These are phyloP conservation scores for Neomorphus geoffroyi DNA, from an alignment of 2,797 vertebrate species.

Conservation along the genomic window DNA sequence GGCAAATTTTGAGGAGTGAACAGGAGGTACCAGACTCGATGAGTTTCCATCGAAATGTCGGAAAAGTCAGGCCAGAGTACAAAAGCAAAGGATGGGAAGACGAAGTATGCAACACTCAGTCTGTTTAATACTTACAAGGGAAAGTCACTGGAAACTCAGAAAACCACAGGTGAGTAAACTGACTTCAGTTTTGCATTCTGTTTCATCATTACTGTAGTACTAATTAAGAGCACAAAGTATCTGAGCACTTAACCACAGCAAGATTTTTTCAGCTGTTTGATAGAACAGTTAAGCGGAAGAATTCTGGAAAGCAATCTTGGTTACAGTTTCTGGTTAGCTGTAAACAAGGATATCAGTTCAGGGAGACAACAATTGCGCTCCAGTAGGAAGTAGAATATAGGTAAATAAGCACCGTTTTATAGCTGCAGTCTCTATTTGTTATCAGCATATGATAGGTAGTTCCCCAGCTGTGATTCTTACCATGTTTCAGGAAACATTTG, in stretches of 20 bases:
- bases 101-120: constrained; percentile 99
- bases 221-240: neutral
- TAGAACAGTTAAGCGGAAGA: neutral
- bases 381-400: neutral
- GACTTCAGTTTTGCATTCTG: neutral
- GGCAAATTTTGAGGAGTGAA: constrained; percentile 89
- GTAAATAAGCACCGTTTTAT: neutral
- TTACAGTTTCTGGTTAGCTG: neutral
- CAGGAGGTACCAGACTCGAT: constrained; percentile 95
- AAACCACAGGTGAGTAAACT: constrained; percentile 91
- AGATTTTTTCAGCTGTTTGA: neutral
- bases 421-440: neutral
- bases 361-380: neutral
- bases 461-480: neutral
- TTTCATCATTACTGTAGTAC: neutral
- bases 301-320: neutral
- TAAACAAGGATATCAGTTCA: neutral
- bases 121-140: constrained; percentile 99
- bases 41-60: constrained; percentile 99
- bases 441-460: neutral
- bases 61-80: constrained; percentile 99
- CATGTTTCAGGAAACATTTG: neutral
- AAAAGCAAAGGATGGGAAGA: constrained; percentile 99
- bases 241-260: neutral
- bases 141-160: constrained; percentile 98